Percentiles rank a stretch among this genome's conserved stretches.
These are phyloP conservation scores for Tanaodytes sp. DNA, from an alignment of 2,888 invertebrate genomes.

Conservation along the genomic window DNA sequence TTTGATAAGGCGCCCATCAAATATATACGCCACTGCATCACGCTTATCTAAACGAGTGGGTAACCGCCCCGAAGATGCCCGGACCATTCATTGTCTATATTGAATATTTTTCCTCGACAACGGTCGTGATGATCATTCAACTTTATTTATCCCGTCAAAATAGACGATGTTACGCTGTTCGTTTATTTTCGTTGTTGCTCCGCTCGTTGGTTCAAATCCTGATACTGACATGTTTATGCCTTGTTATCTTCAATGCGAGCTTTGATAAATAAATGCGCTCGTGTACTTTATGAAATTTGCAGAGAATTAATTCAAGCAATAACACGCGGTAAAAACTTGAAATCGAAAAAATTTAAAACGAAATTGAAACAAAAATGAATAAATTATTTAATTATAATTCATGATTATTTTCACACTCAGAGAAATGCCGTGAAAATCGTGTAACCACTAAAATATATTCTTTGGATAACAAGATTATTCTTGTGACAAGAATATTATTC, in stretches of 20 bases:
- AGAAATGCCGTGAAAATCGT: too few species aligned
- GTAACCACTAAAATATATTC: too few species aligned
- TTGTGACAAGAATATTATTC: too few species aligned
- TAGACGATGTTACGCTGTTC: conserved; percentile 12
- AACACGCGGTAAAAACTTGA: too few species aligned
- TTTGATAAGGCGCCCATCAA: conserved; percentile 50
- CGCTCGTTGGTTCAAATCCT: background rate
- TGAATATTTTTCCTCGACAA: conserved; percentile 45
- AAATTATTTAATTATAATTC: too few species aligned
- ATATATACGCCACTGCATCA: conserved; percentile 47
- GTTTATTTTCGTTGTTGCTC: background rate
- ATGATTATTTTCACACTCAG: too few species aligned
- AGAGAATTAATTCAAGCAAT: too few species aligned
- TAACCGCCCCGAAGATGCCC: conserved; percentile 43
- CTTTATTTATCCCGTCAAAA: conserved; percentile 43
- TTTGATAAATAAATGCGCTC: too few species aligned
- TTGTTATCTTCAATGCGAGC: background rate
- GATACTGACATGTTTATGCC: background rate
- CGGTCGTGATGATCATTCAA: conserved; percentile 45
- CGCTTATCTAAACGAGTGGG: conserved; percentile 36
- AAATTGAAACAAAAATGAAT: too few species aligned
- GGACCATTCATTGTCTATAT: conserved; percentile 47
- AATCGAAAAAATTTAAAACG: too few species aligned
- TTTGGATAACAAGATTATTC: too few species aligned
- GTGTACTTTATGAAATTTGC: too few species aligned